Percentiles rank a stretch among this genome's conserved stretches.
Conservation (phyloP, 2,797 vertebrate species). For the Anisognathus igniventris region DNA sequence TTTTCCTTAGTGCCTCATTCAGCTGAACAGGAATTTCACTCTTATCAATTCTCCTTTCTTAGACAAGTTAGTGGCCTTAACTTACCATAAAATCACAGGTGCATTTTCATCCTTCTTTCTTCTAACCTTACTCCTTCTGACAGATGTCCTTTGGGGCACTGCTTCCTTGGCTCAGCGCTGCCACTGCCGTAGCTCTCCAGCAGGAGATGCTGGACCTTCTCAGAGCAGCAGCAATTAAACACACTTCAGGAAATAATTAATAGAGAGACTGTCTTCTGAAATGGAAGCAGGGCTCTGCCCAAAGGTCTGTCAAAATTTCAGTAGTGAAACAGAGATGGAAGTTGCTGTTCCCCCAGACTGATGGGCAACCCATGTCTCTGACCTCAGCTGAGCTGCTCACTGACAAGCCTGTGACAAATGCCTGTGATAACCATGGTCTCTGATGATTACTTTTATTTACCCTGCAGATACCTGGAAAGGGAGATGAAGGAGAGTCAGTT, state of each 20-base stretch:
- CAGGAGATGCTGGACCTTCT: neutral
- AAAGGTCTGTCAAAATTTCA: neutral
- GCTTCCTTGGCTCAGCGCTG: fast-evolving
- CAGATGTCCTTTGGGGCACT: fast-evolving
- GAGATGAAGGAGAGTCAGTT: slow-evolving; percentile 83
- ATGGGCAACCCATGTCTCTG: fast-evolving
- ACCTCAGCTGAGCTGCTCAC: neutral
- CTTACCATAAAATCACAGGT: neutral
- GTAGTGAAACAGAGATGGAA: neutral
- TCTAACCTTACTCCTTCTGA: neutral
- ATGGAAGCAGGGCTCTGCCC: neutral
- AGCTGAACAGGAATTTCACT: neutral
- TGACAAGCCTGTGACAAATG: neutral
- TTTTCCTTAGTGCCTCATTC: neutral
- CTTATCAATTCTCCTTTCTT: neutral
- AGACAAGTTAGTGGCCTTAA: neutral
- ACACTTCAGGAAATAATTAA: neutral
- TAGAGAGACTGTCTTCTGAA: fast-evolving
- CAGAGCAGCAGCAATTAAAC: neutral
- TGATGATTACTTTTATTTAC: slow-evolving; percentile 12
- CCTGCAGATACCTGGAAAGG: slow-evolving; percentile 83
- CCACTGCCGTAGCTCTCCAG: neutral
- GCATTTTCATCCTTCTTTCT: neutral
- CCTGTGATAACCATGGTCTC: neutral
- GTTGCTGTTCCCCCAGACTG: neutral